Evolutionary conservation across 2,797 vertebrate species (phyloP), one percentile per base, ranked within the genome.

Genomic region (Dermochelys coriacea): DNA sequence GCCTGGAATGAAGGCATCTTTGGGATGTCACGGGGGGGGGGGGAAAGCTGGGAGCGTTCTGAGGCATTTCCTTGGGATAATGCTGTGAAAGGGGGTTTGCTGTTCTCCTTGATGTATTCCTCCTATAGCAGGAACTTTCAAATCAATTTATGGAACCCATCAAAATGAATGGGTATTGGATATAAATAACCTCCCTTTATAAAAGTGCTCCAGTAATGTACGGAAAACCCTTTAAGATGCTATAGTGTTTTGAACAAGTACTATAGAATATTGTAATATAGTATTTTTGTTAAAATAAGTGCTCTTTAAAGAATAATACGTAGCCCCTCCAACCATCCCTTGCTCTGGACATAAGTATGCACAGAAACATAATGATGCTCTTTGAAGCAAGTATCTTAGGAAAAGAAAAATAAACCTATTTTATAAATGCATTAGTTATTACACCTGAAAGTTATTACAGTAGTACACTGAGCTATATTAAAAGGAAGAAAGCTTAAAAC

Each of bases 161-260:
- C 61, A n/a, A n/a, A 37, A 68, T 68, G 16, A 68, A 68, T 68
- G 18, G 34, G 2, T 68, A 34, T 64, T n/a, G 61, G 61, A n/a
- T n/a, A 68, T 68, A 37, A n/a, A 68, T 68, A 57, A 8, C 21
- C 77, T 49, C 64, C 55, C 18, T 1, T 4, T 0, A 15, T 3
- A 54, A 0, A 82, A 4, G 81, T 5, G 45, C 29, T 2, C 77
- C 93, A 0, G 2, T 2, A 3, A 14, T 0, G 1, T 3, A 19
- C 59, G 41, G 34, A 4, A 75, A n/a, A 14, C 0, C 27, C 15
- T 29, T 81, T 82, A 21, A 16, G 29, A 37, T 52, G 47, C 19
- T 9, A 2, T 1, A 14, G 19, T 1, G 7, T 64, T 84, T 47
- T 51, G 55, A 71, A 47, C n/a, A 18, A 12, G 25, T 51, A 15